Base-by-base conservation (phyloP, 2,113 vertebrate species). In the Helogale parvula region DNA sequence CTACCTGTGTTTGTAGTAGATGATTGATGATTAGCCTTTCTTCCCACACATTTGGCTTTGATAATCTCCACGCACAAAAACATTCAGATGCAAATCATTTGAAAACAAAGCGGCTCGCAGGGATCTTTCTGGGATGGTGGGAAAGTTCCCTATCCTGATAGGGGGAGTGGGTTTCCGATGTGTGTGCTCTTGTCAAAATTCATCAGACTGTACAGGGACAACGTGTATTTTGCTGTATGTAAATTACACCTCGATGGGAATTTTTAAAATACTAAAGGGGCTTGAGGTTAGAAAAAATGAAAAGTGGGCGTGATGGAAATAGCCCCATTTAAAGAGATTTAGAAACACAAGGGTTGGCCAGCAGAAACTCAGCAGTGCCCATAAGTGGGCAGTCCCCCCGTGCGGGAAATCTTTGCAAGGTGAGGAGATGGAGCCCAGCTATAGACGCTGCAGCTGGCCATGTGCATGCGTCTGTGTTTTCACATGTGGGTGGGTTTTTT, bases 31-130 rank as follows among this genome's bases (percentile, higher is more conserved):
- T 10, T 23, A 47, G 77, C 7, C 92, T 82, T 35, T 88, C 80
- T 72, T 54, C 57, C 82, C n/a, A 68, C 66, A 83, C 76, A 54
- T 47, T 96, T 69, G 89, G 60, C 92, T 89, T 93, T 93, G 95
- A 94, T 54, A 54, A n/a, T 94, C 60, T 93, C 85, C 76, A 52
- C 7, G 23, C 41, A 69, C 41, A 69, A 38, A 93, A 83, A 83
- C 81, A 68, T 81, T 95, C 54, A 60, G 93, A 90, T 83, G 87
- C 86, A 69, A 94, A 63, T 35, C 41, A 68, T 87, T 87, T 45
- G 14, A 91, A 81, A 95, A 72, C 83, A 21, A 71, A 94, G 72
- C 50, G 80, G 29, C 69, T 97, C 52, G 29, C 0, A 60, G 31
- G n/a, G 17, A 71, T 83, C 90, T 82, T 85, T 74, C 96, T 60